A percentile compares a stretch with the other conserved stretches of the same genome.
These are phyloP conservation scores for Gadus chalcogrammus DNA, from an alignment of 2,113 vertebrate genomes.

Conservation along the genomic window DNA sequence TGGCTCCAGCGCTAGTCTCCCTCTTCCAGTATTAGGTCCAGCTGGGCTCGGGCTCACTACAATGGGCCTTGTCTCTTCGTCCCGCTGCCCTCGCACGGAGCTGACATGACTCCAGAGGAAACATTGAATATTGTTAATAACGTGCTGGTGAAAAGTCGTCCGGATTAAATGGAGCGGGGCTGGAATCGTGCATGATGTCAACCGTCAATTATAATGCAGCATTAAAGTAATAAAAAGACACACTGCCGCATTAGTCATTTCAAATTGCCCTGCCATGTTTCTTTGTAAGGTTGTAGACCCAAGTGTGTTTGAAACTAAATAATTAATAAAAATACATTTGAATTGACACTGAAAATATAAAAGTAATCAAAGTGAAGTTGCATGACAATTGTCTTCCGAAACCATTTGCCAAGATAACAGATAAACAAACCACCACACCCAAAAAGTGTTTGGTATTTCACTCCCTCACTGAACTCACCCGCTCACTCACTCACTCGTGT, in stretches of 20 bases:
- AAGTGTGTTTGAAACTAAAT: no score
- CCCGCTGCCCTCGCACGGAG: slow-evolving; percentile 18
- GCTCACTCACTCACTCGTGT: no score
- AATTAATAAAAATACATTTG: no score
- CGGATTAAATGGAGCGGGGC: slow-evolving; percentile 33
- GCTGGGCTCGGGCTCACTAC: slow-evolving; percentile 41
- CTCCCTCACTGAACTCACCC: no score
- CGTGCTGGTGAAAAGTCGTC: slow-evolving; percentile 57
- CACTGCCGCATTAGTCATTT: slow-evolving; percentile 9
- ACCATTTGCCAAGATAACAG: no score
- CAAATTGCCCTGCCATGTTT: neutral
- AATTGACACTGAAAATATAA: no score
- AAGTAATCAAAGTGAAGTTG: no score
- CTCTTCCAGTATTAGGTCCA: slow-evolving; percentile 37
- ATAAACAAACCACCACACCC: no score
- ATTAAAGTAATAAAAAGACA: slow-evolving; percentile 49
- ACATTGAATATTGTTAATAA: slow-evolving; percentile 65
- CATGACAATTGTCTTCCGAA: no score
- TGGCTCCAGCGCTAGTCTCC: slow-evolving; percentile 20
- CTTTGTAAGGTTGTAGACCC: no score
- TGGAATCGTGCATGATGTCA: slow-evolving; percentile 50
- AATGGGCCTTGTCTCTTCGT: slow-evolving; percentile 55
- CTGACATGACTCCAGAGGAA: slow-evolving; percentile 33
- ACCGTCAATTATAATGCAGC: slow-evolving; percentile 32
- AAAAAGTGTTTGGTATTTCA: no score